Evolutionary conservation across 2,113 vertebrate species (phyloP).

Genomic region (Monopterus albus): DNA sequence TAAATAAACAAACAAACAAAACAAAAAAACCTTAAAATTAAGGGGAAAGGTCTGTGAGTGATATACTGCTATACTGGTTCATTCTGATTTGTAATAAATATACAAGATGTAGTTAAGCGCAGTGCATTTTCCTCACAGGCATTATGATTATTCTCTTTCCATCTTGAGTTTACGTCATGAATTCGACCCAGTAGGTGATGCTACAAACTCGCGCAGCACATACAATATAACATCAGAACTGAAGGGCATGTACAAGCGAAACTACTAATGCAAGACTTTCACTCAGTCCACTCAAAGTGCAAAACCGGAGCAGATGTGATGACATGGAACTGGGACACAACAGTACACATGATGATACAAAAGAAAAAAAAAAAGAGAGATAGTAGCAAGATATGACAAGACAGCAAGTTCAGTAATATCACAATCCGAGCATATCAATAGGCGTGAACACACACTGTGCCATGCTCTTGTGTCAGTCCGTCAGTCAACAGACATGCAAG

Average conservation of each 20-base stretch:
- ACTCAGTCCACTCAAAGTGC: constrained; percentile 59
- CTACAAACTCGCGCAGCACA: constrained; percentile 20
- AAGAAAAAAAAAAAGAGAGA: not conserved
- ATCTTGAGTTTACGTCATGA: constrained; percentile 37
- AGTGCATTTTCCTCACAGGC: no score
- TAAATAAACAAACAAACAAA: no score
- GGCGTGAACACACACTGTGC: constrained; percentile 58
- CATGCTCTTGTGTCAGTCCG: constrained; percentile 73
- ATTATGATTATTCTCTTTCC: not conserved
- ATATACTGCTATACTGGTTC: no score
- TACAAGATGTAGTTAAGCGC: no score
- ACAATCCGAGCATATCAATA: constrained; percentile 57
- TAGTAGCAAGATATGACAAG: constrained; percentile 49
- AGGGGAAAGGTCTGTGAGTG: no score
- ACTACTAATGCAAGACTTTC: constrained; percentile 30
- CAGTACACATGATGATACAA: constrained; percentile 12
- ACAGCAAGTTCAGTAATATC: constrained; percentile 54
- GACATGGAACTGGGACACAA: constrained; percentile 39
- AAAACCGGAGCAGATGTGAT: constrained; percentile 50
- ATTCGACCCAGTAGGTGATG: constrained; percentile 18
- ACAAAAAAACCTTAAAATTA: no score
- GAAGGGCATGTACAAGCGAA: constrained; percentile 22
- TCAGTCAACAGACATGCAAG: constrained; percentile 73
- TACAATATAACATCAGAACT: constrained; percentile 21
- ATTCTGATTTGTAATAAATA: no score